Evolutionary conservation across 2,888 invertebrate species (phyloP).

Genomic region (Caenorhabditis angaria): DNA sequence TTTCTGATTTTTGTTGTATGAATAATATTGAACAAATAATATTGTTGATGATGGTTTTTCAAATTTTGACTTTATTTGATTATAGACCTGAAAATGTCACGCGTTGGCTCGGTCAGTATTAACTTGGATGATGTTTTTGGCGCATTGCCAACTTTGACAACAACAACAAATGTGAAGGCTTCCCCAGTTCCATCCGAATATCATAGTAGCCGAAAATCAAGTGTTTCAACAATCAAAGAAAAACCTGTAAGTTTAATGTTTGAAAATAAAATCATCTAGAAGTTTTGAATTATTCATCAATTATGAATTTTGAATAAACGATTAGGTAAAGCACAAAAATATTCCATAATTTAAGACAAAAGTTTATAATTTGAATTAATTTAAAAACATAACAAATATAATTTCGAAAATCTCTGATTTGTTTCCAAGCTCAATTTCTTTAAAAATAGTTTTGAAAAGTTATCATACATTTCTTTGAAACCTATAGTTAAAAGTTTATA

Average conservation of each 20-base stretch:
- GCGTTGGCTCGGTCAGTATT: conserved; percentile 38
- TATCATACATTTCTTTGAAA: too few species aligned
- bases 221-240: conserved; percentile 31
- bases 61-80: conserved; percentile 8
- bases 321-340: too few species aligned
- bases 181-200: conserved; percentile 17
- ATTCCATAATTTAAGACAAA: too few species aligned
- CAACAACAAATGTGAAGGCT: conserved; percentile 18
- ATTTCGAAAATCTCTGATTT: too few species aligned
- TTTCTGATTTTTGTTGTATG: not conserved
- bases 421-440: too few species aligned
- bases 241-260: conserved; percentile 19
- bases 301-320: too few species aligned
- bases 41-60: too few species aligned
- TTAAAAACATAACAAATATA: too few species aligned
- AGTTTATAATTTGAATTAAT: too few species aligned
- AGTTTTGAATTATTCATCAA: too few species aligned
- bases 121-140: conserved; percentile 54
- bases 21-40: not conserved
- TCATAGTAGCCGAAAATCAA: conserved; percentile 32
- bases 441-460: too few species aligned
- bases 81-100: conserved; percentile 28
- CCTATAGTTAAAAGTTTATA: too few species aligned
- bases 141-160: conserved; percentile 22
- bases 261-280: not conserved